These are phyloP conservation scores for Caenorhabditis panamensis DNA, from an alignment of 2,888 invertebrate genomes.

Conservation along the genomic window DNA sequence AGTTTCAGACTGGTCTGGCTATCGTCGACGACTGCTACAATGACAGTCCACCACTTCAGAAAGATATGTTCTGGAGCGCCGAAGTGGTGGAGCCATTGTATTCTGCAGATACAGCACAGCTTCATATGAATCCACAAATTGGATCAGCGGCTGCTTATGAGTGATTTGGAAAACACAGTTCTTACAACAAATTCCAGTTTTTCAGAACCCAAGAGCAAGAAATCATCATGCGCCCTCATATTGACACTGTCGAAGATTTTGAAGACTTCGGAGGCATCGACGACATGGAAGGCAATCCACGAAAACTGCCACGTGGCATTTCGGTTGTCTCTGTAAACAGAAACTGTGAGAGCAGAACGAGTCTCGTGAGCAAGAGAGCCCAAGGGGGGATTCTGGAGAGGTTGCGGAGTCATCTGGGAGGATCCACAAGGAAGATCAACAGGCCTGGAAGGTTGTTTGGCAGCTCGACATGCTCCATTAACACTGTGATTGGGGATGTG, in stretches of 20 bases:
- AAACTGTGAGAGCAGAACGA: constrained; percentile 63
- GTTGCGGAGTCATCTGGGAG: constrained; percentile 59
- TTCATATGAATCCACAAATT: constrained; percentile 68
- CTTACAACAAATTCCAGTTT: neutral
- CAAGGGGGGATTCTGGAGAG: constrained; percentile 51
- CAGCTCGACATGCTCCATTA: constrained; percentile 54
- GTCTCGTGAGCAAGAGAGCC: constrained; percentile 52
- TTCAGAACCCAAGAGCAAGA: constrained; percentile 59
- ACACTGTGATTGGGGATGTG: constrained; percentile 44
- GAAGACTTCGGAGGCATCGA: constrained; percentile 38
- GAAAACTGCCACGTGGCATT: constrained; percentile 52
- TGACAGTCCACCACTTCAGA: constrained; percentile 64
- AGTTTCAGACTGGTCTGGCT: constrained; percentile 67
- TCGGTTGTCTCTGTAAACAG: constrained; percentile 71
- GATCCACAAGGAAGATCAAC: constrained; percentile 51
- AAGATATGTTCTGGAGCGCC: constrained; percentile 69
- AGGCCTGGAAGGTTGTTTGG: constrained; percentile 58
- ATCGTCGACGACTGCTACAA: constrained; percentile 72
- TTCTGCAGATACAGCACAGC: constrained; percentile 68
- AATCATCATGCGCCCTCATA: constrained; percentile 66
- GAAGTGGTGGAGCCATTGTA: constrained; percentile 66
- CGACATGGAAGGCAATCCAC: constrained; percentile 51
- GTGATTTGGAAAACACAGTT: constrained; percentile 38
- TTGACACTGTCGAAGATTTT: constrained; percentile 47
- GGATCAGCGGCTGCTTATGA: constrained; percentile 70